phyloP scores from a whole-genome alignment of 2,113 vertebrate genomes.

The Engystomops pustulosus region DNA sequence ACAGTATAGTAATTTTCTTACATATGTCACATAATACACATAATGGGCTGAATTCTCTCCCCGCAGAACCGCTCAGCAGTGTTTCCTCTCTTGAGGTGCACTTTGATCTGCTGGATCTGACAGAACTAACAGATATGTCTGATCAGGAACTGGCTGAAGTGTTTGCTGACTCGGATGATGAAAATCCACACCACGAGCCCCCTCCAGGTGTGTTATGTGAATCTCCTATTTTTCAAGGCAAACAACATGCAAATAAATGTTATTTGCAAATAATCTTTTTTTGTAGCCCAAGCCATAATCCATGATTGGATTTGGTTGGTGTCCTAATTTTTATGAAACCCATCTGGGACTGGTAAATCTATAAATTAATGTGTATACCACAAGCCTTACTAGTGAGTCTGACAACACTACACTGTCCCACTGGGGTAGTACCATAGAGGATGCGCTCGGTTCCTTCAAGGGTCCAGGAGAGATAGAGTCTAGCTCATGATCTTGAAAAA shows the following conservation, averaged over 20 bases:
- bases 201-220: conserved; percentile 77
- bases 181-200: conserved; percentile 80
- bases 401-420: too few species aligned
- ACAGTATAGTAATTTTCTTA: neutral
- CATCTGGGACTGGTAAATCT: too few species aligned
- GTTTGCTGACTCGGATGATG: conserved; percentile 94
- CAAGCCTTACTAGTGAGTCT: too few species aligned
- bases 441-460: too few species aligned
- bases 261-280: too few species aligned
- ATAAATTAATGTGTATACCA: too few species aligned
- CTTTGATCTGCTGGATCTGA: conserved; percentile 96
- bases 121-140: conserved; percentile 95
- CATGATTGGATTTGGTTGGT: too few species aligned
- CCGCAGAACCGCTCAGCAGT: conserved; percentile 91
- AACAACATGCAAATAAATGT: too few species aligned
- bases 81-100: conserved; percentile 97
- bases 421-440: too few species aligned
- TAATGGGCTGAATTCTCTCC: neutral
- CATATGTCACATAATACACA: neutral
- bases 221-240: neutral
- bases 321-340: too few species aligned
- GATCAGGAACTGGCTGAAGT: conserved; percentile 96
- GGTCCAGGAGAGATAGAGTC: too few species aligned
- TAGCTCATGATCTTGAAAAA: too few species aligned
- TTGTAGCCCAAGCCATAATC: neutral